These are phyloP conservation scores for Pocillopora meandrina DNA, from an alignment of 92 coral and sea anemone genomes.

Conservation along the genomic window DNA sequence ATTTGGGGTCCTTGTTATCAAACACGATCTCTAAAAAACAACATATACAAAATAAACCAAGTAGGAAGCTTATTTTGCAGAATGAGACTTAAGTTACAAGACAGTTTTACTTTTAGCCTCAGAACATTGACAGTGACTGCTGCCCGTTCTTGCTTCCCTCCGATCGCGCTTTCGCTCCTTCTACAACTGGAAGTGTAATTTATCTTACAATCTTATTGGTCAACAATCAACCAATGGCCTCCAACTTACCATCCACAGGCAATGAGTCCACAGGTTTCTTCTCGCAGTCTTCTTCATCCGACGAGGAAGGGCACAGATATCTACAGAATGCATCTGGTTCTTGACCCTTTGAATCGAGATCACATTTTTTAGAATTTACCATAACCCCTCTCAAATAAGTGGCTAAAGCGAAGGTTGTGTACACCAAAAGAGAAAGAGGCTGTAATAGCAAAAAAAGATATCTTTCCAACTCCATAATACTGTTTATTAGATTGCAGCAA, in stretches of 20 bases:
- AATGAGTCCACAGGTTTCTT: background rate
- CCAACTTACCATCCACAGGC: slow-evolving; percentile 1
- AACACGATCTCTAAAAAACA: slow-evolving; percentile 8
- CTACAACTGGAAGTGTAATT: too few species aligned
- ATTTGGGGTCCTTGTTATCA: background rate
- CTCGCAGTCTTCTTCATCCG: slow-evolving; percentile 41
- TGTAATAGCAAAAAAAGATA: too few species aligned
- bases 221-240: background rate
- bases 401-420: background rate
- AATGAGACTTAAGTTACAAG: too few species aligned
- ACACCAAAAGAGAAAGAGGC: background rate
- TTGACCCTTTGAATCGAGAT: slow-evolving; percentile 10
- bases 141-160: too few species aligned
- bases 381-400: too few species aligned
- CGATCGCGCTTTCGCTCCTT: too few species aligned
- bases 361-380: background rate
- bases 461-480: too few species aligned
- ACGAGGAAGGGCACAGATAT: slow-evolving; percentile 55
- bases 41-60: too few species aligned
- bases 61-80: background rate
- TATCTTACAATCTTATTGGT: background rate
- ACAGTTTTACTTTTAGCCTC: too few species aligned
- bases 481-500: too few species aligned
- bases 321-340: slow-evolving; percentile 27
- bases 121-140: too few species aligned